phyloP scores from a whole-genome alignment of 1,140 invertebrate genomes.

The Drosophila sechellia region DNA sequence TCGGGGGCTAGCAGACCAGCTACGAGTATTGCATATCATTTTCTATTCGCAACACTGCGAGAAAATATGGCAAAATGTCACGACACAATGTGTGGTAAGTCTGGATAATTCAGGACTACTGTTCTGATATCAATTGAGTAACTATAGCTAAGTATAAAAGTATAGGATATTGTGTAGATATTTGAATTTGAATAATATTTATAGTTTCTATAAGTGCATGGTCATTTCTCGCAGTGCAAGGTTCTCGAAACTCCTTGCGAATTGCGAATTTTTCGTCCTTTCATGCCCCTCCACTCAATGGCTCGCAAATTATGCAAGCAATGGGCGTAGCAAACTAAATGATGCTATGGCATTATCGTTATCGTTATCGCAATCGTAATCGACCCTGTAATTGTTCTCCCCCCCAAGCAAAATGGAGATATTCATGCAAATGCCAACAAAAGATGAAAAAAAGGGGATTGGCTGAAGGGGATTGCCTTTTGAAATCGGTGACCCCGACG shows the following conservation, averaged over 20 bases:
- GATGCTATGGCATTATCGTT: constrained; percentile 34
- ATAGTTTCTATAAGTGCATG: too few relatives aligned
- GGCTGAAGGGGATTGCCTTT: constrained; percentile 6
- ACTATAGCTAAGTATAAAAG: too few relatives aligned
- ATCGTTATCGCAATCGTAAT: constrained; percentile 38
- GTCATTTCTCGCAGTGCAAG: background rate
- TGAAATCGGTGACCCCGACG: constrained; percentile 13
- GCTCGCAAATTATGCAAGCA: constrained; percentile 33
- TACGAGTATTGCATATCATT: constrained; percentile 45
- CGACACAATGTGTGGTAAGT: too few relatives aligned
- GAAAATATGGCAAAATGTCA: background rate
- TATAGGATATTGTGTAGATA: too few relatives aligned
- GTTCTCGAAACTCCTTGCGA: background rate
- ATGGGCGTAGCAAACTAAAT: constrained; percentile 30
- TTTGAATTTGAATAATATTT: too few relatives aligned
- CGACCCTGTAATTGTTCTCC: constrained; percentile 22
- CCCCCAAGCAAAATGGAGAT: constrained; percentile 2
- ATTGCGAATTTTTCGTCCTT: background rate
- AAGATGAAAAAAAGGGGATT: background rate
- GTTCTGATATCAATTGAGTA: too few relatives aligned
- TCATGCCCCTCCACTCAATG: background rate
- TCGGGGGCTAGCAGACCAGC: constrained; percentile 9
- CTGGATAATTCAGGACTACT: too few relatives aligned
- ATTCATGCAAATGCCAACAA: constrained; percentile 11
- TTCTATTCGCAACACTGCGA: constrained; percentile 31